Conservation (phyloP, 2,888 invertebrate genomes). For the Tridacna crocea region DNA sequence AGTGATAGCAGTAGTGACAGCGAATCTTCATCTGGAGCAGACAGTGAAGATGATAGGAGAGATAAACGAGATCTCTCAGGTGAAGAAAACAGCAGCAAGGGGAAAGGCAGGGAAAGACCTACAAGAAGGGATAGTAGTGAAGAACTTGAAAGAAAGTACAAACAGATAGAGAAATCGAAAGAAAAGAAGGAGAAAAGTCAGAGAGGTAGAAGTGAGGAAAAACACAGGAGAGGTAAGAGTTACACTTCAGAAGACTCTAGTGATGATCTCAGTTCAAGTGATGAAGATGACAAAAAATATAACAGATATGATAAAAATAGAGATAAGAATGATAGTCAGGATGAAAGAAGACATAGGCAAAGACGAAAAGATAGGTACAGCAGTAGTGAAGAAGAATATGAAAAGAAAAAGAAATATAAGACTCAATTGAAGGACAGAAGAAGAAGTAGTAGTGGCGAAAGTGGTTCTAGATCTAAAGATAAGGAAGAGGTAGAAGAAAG, state of each 20-base stretch:
- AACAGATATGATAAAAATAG: conserved; percentile 10
- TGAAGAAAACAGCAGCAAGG: neutral
- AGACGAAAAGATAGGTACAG: conserved; percentile 8
- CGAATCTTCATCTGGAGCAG: conserved; percentile 38
- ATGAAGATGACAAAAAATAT: conserved; percentile 6
- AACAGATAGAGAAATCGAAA: conserved; percentile 45
- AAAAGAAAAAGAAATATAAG: conserved; percentile 7
- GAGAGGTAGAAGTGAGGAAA: conserved; percentile 12
- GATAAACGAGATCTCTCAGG: conserved; percentile 18
- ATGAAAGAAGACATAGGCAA: conserved; percentile 9
- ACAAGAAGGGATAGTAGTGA: conserved; percentile 39
- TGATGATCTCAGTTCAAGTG: conserved; percentile 14
- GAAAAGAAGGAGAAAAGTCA: conserved; percentile 30
- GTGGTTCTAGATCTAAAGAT: conserved; percentile 3
- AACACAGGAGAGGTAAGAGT: conserved; percentile 14
- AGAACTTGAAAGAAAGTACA: conserved; percentile 48
- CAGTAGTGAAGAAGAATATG: conserved; percentile 10
- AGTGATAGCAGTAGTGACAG: conserved; percentile 43
- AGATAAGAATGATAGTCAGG: neutral
- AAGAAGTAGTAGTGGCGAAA: conserved; percentile 16
- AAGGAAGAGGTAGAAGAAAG: conserved; percentile 3
- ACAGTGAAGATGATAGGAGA: conserved; percentile 25
- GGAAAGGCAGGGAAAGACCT: conserved; percentile 5
- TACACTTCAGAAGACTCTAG: conserved; percentile 2
- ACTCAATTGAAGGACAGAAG: neutral